Evolutionary conservation across 2,888 invertebrate species (phyloP).

Genomic region (Euplexia lucipara): DNA sequence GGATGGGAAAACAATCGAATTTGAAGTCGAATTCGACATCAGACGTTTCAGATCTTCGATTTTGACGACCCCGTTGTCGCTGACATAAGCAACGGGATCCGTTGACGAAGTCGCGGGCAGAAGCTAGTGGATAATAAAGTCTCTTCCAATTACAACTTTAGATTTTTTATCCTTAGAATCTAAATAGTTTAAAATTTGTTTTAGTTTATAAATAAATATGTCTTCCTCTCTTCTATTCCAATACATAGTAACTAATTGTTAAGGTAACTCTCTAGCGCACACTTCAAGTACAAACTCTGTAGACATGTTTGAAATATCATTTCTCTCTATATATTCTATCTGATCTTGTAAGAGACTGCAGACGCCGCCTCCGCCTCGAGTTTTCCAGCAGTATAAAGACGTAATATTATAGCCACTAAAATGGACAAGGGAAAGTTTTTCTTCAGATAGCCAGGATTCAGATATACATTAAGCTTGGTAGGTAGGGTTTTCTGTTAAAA

Average conservation of each 20-base stretch:
- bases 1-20: no score
- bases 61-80: no score
- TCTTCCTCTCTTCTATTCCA: constrained; percentile 2
- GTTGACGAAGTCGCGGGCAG: no score
- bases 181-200: constrained; percentile 1
- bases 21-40: no score
- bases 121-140: not conserved
- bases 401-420: constrained; percentile 7
- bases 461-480: constrained; percentile 4
- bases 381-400: not conserved
- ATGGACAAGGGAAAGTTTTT: not conserved
- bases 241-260: not conserved
- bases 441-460: constrained; percentile 10
- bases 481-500: not conserved
- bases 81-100: no score
- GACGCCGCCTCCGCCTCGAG: constrained; percentile 1
- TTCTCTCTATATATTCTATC: not conserved
- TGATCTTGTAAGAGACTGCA: not conserved
- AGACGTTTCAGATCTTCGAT: no score
- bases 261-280: not conserved
- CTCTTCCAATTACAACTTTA: not conserved
- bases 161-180: not conserved
- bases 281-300: not conserved
- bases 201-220: not conserved
- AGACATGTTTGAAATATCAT: not conserved